Conservation (phyloP, 1,140 invertebrate species). For the Pachypeltis micranthus region DNA sequence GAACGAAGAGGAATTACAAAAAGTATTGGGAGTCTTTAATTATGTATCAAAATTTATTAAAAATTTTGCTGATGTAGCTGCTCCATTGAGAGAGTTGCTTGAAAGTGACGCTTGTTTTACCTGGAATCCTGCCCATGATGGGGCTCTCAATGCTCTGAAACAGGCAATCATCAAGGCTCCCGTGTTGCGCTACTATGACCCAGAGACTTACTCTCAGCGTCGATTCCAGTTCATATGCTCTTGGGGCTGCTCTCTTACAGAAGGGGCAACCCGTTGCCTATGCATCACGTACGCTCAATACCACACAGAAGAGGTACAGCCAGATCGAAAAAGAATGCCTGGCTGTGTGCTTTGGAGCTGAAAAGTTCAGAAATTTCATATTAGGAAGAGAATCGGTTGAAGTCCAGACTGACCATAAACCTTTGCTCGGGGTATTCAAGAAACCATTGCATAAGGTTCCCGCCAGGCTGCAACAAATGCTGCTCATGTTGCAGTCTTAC, state of each 20-base stretch:
- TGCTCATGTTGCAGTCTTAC: slow-evolving; percentile 33
- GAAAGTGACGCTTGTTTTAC: neutral
- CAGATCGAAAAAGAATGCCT: slow-evolving; percentile 40
- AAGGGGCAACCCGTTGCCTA: slow-evolving; percentile 32
- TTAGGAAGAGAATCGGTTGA: slow-evolving; percentile 28
- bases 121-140: slow-evolving; percentile 17
- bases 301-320: slow-evolving; percentile 36
- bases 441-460: slow-evolving; percentile 35
- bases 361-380: slow-evolving; percentile 32
- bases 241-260: slow-evolving; percentile 36
- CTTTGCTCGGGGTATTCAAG: no score
- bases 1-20: slow-evolving; percentile 13
- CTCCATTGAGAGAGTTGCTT: slow-evolving; percentile 17
- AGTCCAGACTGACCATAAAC: slow-evolving; percentile 36
- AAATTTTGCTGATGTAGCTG: slow-evolving; percentile 10
- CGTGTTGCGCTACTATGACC: slow-evolving; percentile 24
- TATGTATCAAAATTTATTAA: slow-evolving; percentile 16
- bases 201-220: slow-evolving; percentile 21
- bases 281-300: slow-evolving; percentile 31
- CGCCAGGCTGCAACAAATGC: slow-evolving; percentile 33
- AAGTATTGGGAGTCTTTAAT: slow-evolving; percentile 12
- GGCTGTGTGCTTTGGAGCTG: slow-evolving; percentile 32
- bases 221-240: slow-evolving; percentile 29
- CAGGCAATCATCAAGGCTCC: slow-evolving; percentile 7
- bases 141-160: slow-evolving; percentile 23